Conservation (phyloP, 2,797 vertebrate genomes). For the Lagodon rhomboides region DNA sequence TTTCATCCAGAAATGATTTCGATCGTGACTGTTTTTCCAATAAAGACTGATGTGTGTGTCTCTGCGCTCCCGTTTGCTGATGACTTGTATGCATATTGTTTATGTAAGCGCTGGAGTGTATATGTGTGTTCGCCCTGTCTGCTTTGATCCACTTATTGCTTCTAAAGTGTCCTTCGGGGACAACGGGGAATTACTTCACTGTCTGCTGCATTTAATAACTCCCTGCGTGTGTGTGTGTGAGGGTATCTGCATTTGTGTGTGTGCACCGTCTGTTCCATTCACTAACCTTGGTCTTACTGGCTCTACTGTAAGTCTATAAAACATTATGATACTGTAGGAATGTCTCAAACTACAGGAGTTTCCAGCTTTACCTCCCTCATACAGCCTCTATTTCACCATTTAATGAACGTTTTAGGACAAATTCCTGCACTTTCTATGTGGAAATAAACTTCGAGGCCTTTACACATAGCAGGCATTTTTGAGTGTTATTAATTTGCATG, state of each 20-base stretch:
- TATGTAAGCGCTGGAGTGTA: constrained; percentile 5
- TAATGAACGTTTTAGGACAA: constrained; percentile 14
- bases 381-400: constrained; percentile 27
- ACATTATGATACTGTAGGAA: constrained; percentile 50
- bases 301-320: constrained; percentile 59
- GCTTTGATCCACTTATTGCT: constrained; percentile 61
- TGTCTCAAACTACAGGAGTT: constrained; percentile 40
- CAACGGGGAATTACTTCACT: constrained; percentile 67
- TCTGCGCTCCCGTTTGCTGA: not conserved
- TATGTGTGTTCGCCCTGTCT: constrained; percentile 14
- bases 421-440: constrained; percentile 1
- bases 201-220: constrained; percentile 68
- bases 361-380: constrained; percentile 1
- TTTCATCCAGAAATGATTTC: constrained; percentile 8
- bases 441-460: constrained; percentile 7
- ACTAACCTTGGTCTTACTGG: constrained; percentile 47
- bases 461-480: no score
- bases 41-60: constrained; percentile 10
- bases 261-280: constrained; percentile 40
- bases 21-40: no score
- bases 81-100: not conserved
- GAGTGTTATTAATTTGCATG: no score
- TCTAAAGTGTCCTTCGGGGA: constrained; percentile 60
- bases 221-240: constrained; percentile 9
- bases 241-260: constrained; percentile 1